Base-by-base conservation (phyloP, 2,888 invertebrate genomes). In the Mythimna vitellina region DNA sequence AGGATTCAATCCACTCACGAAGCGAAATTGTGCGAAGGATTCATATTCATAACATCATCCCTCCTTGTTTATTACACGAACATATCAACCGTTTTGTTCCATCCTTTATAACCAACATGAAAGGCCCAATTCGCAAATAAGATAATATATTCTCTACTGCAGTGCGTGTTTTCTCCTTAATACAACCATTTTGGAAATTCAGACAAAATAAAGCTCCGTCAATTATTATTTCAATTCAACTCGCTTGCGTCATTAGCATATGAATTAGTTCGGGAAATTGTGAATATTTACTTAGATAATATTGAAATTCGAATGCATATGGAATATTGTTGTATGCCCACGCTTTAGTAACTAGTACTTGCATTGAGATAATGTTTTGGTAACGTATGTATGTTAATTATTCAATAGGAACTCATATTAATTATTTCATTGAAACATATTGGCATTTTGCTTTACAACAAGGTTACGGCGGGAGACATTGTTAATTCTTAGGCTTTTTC, bases 141-240 rank as follows among this genome's bases (percentile, higher is more conserved):
- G 88, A 92, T 91, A 89, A 89, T 89, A 89, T 85, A 85, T 88
- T 79, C 85, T 86, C 75, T 86, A 87, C 87, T 87, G 79, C 88
- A 90, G 92, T 89, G 91, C 94, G 93, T 94, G 94, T 89, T 92
- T 93, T 92, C 89, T 90, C 85, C 86, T 87, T 94, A 94, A 94
- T 94, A 91, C 83, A 89, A 90, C 93, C 92, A 94, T 93, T 94
- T 93, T 92, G 87, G 83, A 85, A 79, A 83, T 51, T 73, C 63
- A 51, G 66, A 71, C 77, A 69, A 76, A 76, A 77, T 75, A 78
- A 73, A 78, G 61, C 76, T 78, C 65, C 82, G 80, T 66, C 82
- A 87, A 82, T 82, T 86, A 83, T 81, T 81, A 76, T 82, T 86
- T 81, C 72, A 77, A 78, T 75, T 75, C 78, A 73, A 69, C 70